Percentiles rank a stretch among this genome's conserved stretches.
Conservation (phyloP, 2,797 vertebrate genomes). For the Gephyroberyx darwinii region DNA sequence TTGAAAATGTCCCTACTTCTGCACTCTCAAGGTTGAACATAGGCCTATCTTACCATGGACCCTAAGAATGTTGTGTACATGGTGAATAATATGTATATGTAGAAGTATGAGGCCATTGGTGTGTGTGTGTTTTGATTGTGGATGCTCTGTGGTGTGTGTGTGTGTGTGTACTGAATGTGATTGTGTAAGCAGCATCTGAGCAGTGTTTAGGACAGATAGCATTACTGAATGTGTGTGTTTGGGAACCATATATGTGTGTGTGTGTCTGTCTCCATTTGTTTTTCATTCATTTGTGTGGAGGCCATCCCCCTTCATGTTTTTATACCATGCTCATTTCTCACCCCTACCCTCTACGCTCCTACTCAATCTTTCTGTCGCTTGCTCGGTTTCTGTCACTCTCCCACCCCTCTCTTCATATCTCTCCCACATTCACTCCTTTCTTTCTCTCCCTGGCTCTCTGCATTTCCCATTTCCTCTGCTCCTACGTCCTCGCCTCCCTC, state of each 20-base stretch:
- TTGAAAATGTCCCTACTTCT: too few species aligned
- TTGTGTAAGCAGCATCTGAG: slow-evolving; percentile 21
- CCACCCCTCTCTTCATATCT: not conserved
- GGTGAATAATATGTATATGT: not conserved
- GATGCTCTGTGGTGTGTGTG: not conserved
- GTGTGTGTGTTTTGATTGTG: slow-evolving; percentile 20
- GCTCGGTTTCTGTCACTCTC: not conserved
- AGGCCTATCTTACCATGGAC: too few species aligned
- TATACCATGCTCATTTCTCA: slow-evolving; percentile 51
- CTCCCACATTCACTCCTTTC: not conserved
- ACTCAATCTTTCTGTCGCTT: slow-evolving; percentile 20
- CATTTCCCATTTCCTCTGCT: slow-evolving; percentile 21
- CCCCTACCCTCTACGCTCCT: slow-evolving; percentile 30
- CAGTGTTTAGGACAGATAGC: not conserved
- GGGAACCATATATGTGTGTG: not conserved
- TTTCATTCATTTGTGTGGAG: slow-evolving; percentile 26
- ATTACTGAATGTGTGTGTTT: slow-evolving; percentile 2
- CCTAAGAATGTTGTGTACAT: not conserved
- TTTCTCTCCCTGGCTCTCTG: not conserved
- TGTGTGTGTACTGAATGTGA: slow-evolving; percentile 6
- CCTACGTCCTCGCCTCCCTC: slow-evolving; percentile 24
- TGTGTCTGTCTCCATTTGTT: slow-evolving; percentile 14
- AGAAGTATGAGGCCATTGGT: not conserved
- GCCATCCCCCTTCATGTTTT: slow-evolving; percentile 59
- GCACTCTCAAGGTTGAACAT: too few species aligned